phyloP scores from a whole-genome alignment of 2,113 vertebrate genomes.

The Alexandromys fortis region DNA sequence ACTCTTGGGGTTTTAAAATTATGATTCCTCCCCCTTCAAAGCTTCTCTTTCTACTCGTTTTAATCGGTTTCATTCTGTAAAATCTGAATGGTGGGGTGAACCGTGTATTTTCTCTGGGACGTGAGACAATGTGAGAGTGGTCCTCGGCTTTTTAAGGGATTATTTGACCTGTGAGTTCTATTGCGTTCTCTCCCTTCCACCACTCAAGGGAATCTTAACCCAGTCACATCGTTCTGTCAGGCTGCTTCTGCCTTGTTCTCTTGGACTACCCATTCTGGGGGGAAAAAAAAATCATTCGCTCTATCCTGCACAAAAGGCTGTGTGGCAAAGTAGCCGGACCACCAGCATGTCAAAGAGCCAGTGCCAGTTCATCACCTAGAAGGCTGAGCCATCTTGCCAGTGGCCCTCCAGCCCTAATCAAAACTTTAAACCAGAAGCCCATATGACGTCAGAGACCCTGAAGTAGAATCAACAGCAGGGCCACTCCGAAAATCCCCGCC shows the following conservation, averaged over 20 bases:
- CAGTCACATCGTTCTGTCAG: background rate
- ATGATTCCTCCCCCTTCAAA: conserved; percentile 25
- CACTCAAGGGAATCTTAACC: background rate
- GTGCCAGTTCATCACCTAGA: background rate
- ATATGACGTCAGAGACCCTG: background rate
- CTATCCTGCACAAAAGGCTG: background rate
- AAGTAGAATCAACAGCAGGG: background rate
- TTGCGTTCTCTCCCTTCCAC: background rate
- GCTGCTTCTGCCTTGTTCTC: background rate
- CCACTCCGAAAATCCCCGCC: background rate
- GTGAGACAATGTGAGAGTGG: background rate
- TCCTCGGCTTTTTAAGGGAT: background rate
- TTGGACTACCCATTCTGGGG: background rate
- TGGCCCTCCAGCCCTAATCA: background rate
- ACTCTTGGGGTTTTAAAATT: background rate
- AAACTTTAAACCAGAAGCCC: background rate
- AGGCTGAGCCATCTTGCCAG: background rate
- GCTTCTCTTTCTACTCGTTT: conserved; percentile 6
- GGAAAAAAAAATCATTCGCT: background rate
- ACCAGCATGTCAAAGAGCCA: background rate
- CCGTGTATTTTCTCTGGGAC: background rate
- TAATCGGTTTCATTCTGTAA: conserved; percentile 53
- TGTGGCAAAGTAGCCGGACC: background rate
- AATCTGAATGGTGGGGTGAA: background rate
- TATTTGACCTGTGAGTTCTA: background rate